Evolutionary conservation across 2,888 invertebrate species (phyloP).

Genomic region (Clostera curtula): DNA sequence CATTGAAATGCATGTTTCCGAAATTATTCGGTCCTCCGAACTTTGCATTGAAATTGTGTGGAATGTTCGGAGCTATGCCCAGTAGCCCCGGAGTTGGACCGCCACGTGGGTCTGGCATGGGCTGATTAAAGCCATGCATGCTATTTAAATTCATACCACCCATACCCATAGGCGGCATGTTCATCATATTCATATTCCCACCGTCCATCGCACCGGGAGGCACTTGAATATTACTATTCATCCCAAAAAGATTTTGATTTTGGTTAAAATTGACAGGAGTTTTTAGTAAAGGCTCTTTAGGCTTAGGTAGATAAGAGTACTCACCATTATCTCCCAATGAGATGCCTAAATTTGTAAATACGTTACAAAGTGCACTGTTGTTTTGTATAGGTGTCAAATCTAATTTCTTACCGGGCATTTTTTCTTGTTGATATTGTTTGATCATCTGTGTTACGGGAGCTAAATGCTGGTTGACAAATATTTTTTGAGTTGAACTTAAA

Average conservation of each 20-base stretch:
- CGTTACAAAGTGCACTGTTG: slow-evolving; percentile 71
- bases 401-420: slow-evolving; percentile 66
- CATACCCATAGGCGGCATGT: slow-evolving; percentile 61
- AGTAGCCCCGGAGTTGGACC: slow-evolving; percentile 73
- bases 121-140: slow-evolving; percentile 57
- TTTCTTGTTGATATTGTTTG: slow-evolving; percentile 77
- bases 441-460: slow-evolving; percentile 76
- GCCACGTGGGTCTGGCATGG: slow-evolving; percentile 61
- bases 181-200: slow-evolving; percentile 58
- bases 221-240: slow-evolving; percentile 43
- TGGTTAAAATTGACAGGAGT: slow-evolving; percentile 57
- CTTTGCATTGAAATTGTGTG: slow-evolving; percentile 63
- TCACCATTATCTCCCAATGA: slow-evolving; percentile 75
- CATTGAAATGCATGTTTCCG: slow-evolving; percentile 60
- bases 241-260: slow-evolving; percentile 43
- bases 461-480: slow-evolving; percentile 81
- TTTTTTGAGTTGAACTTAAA: slow-evolving; percentile 81
- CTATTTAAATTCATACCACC: slow-evolving; percentile 54
- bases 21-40: slow-evolving; percentile 58
- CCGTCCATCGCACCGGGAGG: slow-evolving; percentile 44
- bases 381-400: slow-evolving; percentile 68
- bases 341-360: slow-evolving; percentile 78
- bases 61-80: slow-evolving; percentile 73
- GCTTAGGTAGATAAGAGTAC: slow-evolving; percentile 64
- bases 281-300: slow-evolving; percentile 63